These are phyloP conservation scores for Montipora capitata DNA, from an alignment of 92 coral and sea anemone species.

Conservation along the genomic window DNA sequence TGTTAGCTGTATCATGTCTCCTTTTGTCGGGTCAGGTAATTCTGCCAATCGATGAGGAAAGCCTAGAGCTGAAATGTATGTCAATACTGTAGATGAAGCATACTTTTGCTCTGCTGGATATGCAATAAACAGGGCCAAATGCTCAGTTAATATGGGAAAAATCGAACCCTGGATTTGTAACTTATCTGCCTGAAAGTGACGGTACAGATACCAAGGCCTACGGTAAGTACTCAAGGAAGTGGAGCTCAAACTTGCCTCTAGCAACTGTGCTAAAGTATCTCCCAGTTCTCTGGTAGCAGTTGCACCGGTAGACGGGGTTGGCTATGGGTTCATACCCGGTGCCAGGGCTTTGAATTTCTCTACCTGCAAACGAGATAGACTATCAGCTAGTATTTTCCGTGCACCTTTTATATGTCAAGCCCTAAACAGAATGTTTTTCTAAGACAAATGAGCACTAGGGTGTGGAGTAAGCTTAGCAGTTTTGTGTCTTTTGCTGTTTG, in stretches of 20 bases:
- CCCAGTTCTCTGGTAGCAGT: slow-evolving; percentile 54
- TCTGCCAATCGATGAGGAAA: slow-evolving; percentile 49
- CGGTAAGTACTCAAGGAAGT: slow-evolving; percentile 20
- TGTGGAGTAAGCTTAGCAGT: slow-evolving; percentile 39
- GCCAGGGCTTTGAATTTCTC: slow-evolving; percentile 48
- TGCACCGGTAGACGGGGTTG: slow-evolving; percentile 43
- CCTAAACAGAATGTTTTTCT: slow-evolving; percentile 52
- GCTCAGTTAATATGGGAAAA: not conserved
- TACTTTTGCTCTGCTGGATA: slow-evolving; percentile 14
- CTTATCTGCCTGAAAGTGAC: not conserved
- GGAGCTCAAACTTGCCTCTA: slow-evolving; percentile 19
- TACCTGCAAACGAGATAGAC: slow-evolving; percentile 67
- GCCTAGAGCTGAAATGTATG: slow-evolving; percentile 46
- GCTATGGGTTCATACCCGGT: slow-evolving; percentile 18
- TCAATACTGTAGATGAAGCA: slow-evolving; percentile 13
- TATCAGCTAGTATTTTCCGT: slow-evolving; percentile 57
- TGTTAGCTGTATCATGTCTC: slow-evolving; percentile 12
- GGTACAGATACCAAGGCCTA: not conserved
- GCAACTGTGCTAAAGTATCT: slow-evolving; percentile 24
- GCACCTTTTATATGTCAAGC: slow-evolving; percentile 51
- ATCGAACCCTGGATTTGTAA: not conserved
- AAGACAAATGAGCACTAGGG: slow-evolving; percentile 47
- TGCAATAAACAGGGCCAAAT: slow-evolving; percentile 37
- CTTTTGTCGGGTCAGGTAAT: slow-evolving; percentile 39
- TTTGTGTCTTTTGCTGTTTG: slow-evolving; percentile 44